Evolutionary conservation across 2,888 invertebrate species (phyloP).

Genomic region (Salpingus planirostris): DNA sequence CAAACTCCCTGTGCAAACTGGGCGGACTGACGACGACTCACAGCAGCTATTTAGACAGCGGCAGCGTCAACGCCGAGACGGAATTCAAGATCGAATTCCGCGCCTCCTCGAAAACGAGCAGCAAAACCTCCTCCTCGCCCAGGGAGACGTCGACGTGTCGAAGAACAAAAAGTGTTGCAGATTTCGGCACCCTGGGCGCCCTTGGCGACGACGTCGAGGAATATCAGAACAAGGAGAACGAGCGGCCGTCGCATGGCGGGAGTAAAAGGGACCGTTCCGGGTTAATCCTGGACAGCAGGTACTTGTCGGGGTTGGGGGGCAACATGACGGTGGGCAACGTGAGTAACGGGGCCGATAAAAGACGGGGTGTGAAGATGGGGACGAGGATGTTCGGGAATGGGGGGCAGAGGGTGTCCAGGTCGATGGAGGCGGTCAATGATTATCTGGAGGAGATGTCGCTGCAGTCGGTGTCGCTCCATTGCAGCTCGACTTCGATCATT

Average conservation of each 20-base stretch:
- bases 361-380: conserved; percentile 58
- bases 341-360: conserved; percentile 10
- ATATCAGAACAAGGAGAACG: conserved; percentile 62
- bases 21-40: conserved; percentile 33
- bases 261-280: conserved; percentile 13
- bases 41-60: conserved; percentile 23
- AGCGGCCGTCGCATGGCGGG: conserved; percentile 49
- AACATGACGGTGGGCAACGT: too few species aligned
- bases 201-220: conserved; percentile 48
- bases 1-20: conserved; percentile 38
- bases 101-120: conserved; percentile 25
- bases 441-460: conserved; percentile 37
- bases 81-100: conserved; percentile 38
- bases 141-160: conserved; percentile 20
- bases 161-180: conserved; percentile 47
- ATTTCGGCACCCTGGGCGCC: conserved; percentile 41
- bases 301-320: conserved; percentile 32
- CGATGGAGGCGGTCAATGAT: conserved; percentile 39
- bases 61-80: conserved; percentile 32
- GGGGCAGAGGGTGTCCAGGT: conserved; percentile 33
- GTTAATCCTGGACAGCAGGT: conserved; percentile 33
- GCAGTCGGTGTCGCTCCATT: conserved; percentile 36
- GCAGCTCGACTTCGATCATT: conserved; percentile 33
- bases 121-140: conserved; percentile 5
- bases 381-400: conserved; percentile 51